Evolutionary conservation across 2,888 invertebrate species (phyloP), one percentile per base, ranked within the genome.

Genomic region (Pristionchus entomophagus): DNA sequence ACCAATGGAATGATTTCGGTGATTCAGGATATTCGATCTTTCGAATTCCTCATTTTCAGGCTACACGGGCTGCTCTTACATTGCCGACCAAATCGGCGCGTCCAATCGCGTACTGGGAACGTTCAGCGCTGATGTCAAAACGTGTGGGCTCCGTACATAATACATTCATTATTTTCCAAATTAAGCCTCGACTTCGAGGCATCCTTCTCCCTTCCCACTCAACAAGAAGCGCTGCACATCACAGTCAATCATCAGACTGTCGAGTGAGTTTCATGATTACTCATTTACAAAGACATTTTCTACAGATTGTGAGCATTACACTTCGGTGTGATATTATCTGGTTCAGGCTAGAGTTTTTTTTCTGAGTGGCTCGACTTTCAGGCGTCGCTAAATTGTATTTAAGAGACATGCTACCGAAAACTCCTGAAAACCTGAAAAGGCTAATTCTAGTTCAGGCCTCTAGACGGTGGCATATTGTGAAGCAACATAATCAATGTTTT

Each of bases 1-100:
- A 8, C n/a, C n/a, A 6, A 53, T n/a, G n/a, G 53, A 22, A 22
- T n/a, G 22, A 6, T 8, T 56, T 56, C 22, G 4, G n/a, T n/a
- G n/a, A n/a, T n/a, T n/a, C n/a, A 45, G 14, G 14, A 45, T 45
- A 45, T 45, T 14, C 14, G 45, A 45, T 45, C 45, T 10, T 14
- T 45, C 45, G 8, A 45, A 45, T 14, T 45, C 8, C 45, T 45
- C 45, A 19, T 35, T 35, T 73, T 32, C 8, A 73, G 73, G 73
- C 73, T 73, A 73, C 41, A 41, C 41, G 3, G 73, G 73, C 6
- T 73, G 73, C 73, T 41, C 73, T 22, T 41, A 73, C 41, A 41
- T 73, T 8, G 5, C 19, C 4, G 10, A 73, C 41, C 73, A 73
- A 19, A 73, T 73, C 19, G 32, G 35, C 65, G 32, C 35, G 17